phyloP scores from a whole-genome alignment of 2,797 vertebrate species.

The Parotocinclus haroldoi region DNA sequence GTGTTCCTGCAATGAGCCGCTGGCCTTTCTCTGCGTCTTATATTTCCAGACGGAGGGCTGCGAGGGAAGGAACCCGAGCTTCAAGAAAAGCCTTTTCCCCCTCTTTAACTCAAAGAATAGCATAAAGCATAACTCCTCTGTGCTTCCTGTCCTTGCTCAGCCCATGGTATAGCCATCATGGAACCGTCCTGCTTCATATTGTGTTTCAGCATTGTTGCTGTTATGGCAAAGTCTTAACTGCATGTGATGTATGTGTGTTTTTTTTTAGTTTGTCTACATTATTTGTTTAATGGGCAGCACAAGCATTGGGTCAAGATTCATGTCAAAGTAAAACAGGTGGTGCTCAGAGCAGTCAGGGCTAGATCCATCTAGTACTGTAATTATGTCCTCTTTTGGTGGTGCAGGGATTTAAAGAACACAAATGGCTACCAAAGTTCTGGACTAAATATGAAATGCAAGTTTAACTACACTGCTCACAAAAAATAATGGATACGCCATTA shows the following conservation, averaged over 20 bases:
- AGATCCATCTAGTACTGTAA: too few relatives aligned
- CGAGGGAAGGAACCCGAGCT: slow-evolving; percentile 93
- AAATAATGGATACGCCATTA: too few relatives aligned
- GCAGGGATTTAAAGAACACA: too few relatives aligned
- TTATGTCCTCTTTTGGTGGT: too few relatives aligned
- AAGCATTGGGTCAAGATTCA: slow-evolving; percentile 39
- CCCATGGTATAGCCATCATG: slow-evolving; percentile 88
- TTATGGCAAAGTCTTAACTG: slow-evolving; percentile 33
- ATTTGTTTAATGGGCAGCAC: background rate
- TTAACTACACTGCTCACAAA: too few relatives aligned
- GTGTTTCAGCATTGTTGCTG: slow-evolving; percentile 10
- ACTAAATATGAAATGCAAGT: too few relatives aligned
- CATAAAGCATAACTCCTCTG: slow-evolving; percentile 98
- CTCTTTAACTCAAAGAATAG: slow-evolving; percentile 99
- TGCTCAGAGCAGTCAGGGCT: background rate
- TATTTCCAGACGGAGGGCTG: slow-evolving; percentile 92
- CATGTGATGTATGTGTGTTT: slow-evolving; percentile 41
- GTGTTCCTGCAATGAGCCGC: slow-evolving; percentile 69
- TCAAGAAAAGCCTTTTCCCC: slow-evolving; percentile 99
- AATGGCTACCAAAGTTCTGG: too few relatives aligned
- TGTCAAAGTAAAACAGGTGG: background rate
- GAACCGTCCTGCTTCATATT: slow-evolving; percentile 37
- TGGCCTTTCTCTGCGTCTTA: slow-evolving; percentile 81
- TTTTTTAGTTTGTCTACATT: slow-evolving; percentile 12
- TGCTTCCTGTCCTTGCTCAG: slow-evolving; percentile 94